phyloP scores from a whole-genome alignment of 2,113 vertebrate genomes.

The Nannospalax galili region DNA sequence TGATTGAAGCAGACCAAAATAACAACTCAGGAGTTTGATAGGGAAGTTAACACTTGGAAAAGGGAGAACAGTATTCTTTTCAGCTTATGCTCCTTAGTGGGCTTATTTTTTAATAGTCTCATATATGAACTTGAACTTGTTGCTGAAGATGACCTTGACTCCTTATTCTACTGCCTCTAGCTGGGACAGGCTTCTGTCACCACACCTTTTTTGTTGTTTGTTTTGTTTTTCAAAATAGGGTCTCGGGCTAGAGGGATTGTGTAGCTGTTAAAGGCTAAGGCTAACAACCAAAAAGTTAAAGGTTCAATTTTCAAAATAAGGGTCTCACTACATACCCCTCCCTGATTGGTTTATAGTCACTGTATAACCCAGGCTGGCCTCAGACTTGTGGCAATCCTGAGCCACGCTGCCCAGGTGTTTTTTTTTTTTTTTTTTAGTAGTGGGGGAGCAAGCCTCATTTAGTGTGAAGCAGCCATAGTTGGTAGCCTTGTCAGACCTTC shows the following conservation, averaged over 20 bases:
- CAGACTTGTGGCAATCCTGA: background rate
- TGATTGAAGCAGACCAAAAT: constrained; percentile 49
- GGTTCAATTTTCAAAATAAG: no score
- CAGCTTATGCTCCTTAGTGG: background rate
- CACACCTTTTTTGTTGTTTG: background rate
- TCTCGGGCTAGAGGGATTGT: no score
- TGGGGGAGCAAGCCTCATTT: constrained; percentile 2
- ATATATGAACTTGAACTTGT: background rate
- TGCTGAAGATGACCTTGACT: background rate
- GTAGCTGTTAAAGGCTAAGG: no score
- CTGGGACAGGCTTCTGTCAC: background rate
- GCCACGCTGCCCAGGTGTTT: background rate
- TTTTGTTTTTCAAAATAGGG: no score
- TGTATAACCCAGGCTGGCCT: background rate
- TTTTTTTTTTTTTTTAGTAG: background rate
- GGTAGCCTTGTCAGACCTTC: background rate
- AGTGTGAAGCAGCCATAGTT: background rate
- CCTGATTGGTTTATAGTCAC: background rate
- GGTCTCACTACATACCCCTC: background rate
- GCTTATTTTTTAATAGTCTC: background rate
- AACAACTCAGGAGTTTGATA: constrained; percentile 39
- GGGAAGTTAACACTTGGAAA: constrained; percentile 33
- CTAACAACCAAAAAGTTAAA: no score
- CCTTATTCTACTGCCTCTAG: no score
- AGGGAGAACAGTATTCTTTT: background rate